Percentiles rank a stretch among this genome's conserved stretches.
Conservation (phyloP, 2,113 vertebrate genomes). For the Scomber colias region DNA sequence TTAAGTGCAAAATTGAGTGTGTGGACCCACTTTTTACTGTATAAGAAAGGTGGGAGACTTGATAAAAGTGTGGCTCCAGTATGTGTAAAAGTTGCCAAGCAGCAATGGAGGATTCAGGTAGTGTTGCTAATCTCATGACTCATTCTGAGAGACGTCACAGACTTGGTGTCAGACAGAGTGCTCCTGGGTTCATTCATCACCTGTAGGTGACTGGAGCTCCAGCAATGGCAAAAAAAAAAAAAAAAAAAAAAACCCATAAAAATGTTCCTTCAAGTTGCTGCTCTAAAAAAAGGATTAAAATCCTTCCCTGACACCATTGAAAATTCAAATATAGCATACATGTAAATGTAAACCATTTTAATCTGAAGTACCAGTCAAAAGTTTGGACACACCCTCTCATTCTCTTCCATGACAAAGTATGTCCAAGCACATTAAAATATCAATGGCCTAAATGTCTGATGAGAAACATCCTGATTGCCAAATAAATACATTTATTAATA, state of each 20-base stretch:
- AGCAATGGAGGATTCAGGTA: slow-evolving; percentile 42
- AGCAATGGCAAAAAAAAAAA: not conserved
- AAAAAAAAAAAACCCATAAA: slow-evolving; percentile 1
- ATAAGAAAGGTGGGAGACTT: slow-evolving; percentile 24
- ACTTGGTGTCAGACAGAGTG: slow-evolving; percentile 28
- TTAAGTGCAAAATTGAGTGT: slow-evolving; percentile 17
- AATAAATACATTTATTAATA: too few relatives aligned
- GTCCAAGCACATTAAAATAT: too few relatives aligned
- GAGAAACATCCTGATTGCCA: too few relatives aligned
- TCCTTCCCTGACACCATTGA: slow-evolving; percentile 11
- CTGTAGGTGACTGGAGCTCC: slow-evolving; percentile 46
- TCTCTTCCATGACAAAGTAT: too few relatives aligned
- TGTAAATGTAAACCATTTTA: too few relatives aligned
- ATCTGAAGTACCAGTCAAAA: too few relatives aligned
- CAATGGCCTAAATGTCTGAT: too few relatives aligned
- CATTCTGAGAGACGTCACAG: slow-evolving; percentile 46
- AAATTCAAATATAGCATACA: not conserved
- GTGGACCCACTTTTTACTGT: slow-evolving; percentile 12
- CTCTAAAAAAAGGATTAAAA: slow-evolving; percentile 25
- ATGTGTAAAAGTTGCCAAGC: slow-evolving; percentile 39
- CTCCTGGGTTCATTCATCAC: slow-evolving; percentile 39
- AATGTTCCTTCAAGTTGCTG: slow-evolving; percentile 24
- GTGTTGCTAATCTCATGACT: slow-evolving; percentile 55
- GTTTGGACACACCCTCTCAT: too few relatives aligned
- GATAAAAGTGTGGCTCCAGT: slow-evolving; percentile 20